Percentiles rank a stretch among this genome's conserved stretches.
Conservation (phyloP, 1,140 invertebrate species). For the Anoplolepis gracilipes region DNA sequence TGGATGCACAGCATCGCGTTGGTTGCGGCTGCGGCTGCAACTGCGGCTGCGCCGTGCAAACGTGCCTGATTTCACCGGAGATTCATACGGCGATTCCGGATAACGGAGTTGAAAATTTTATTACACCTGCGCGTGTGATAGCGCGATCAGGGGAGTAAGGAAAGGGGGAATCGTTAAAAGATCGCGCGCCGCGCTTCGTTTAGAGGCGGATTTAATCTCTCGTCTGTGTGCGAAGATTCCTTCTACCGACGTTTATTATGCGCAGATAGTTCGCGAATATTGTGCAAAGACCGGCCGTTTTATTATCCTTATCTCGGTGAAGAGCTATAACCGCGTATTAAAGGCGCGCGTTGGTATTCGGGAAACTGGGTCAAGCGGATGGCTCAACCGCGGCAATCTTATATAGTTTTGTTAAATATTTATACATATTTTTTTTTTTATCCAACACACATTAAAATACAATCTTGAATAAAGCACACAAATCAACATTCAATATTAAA, state of each 20-base stretch:
- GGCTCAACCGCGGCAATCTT: neutral
- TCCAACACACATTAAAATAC: neutral
- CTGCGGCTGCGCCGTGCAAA: neutral
- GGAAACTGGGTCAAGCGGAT: constrained; percentile 41
- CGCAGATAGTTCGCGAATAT: constrained; percentile 43
- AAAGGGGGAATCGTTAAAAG: constrained; percentile 19
- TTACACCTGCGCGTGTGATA: constrained; percentile 47
- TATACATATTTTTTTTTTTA: neutral
- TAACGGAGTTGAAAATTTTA: constrained; percentile 60
- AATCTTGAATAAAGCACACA: neutral
- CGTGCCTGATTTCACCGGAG: constrained; percentile 38
- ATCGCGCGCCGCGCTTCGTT: constrained; percentile 39
- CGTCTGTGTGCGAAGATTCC: neutral
- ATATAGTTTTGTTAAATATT: neutral
- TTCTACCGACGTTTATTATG: constrained; percentile 42
- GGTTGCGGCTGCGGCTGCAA: too few species aligned
- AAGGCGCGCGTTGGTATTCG: constrained; percentile 17
- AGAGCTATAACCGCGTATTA: constrained; percentile 36
- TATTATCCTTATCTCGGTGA: constrained; percentile 21
- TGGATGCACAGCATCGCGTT: constrained; percentile 40
- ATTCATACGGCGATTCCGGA: constrained; percentile 48
- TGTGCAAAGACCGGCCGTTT: constrained; percentile 45
- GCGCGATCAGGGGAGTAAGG: neutral
- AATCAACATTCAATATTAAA: neutral
- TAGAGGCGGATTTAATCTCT: constrained; percentile 46